These are phyloP conservation scores for Spialia ferax DNA, from an alignment of 2,888 invertebrate species.

Conservation along the genomic window DNA sequence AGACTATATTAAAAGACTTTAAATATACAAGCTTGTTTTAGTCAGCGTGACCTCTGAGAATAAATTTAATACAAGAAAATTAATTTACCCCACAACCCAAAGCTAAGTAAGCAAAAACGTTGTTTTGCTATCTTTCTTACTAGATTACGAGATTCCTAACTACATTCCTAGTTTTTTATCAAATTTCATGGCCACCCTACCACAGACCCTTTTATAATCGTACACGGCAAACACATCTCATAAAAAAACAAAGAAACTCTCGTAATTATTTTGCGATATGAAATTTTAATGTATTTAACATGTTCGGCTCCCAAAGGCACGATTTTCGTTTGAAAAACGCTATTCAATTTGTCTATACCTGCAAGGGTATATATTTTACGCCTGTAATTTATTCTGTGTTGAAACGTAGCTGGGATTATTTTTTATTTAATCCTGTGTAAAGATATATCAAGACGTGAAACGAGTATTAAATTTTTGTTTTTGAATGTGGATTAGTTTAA, in stretches of 20 bases:
- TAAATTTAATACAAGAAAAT: too few species aligned
- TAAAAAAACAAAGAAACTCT: constrained; percentile 30
- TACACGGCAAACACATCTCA: constrained; percentile 8
- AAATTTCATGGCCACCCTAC: constrained; percentile 9
- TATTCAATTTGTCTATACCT: constrained; percentile 24
- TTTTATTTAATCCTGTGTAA: not conserved
- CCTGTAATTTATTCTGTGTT: constrained; percentile 19
- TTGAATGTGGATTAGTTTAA: too few species aligned
- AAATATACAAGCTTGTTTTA: too few species aligned
- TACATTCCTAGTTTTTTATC: not conserved
- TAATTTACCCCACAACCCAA: too few species aligned
- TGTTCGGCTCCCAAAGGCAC: constrained; percentile 20
- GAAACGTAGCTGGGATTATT: constrained; percentile 6
- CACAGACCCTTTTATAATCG: constrained; percentile 23
- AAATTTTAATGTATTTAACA: constrained; percentile 37
- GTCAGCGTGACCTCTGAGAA: too few species aligned
- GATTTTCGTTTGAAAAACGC: constrained; percentile 18
- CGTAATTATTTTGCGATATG: constrained; percentile 37
- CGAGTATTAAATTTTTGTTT: too few species aligned
- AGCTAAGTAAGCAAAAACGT: too few species aligned
- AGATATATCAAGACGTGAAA: too few species aligned
- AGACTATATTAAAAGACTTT: too few species aligned
- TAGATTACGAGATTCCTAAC: too few species aligned
- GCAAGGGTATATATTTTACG: constrained; percentile 21
- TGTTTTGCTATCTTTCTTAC: too few species aligned